Conservation (phyloP, 2,888 invertebrate genomes). For the Drosophila bunnanda region DNA sequence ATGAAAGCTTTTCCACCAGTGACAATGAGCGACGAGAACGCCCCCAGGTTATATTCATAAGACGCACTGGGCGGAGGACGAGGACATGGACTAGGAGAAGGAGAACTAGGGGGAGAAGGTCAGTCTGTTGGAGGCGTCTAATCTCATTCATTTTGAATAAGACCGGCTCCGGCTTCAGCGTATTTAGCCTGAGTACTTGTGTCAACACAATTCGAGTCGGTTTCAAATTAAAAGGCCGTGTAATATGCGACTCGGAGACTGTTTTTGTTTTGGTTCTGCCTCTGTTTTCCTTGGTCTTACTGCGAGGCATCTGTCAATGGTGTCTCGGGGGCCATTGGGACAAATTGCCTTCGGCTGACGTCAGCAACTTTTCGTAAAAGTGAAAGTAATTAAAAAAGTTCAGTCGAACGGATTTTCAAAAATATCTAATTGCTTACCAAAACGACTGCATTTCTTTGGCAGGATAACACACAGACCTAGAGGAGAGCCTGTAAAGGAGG, state of each 20-base stretch:
- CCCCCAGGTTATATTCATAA: slow-evolving; percentile 22
- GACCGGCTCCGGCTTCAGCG: slow-evolving; percentile 25
- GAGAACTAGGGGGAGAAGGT: background rate
- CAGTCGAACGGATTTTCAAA: slow-evolving; percentile 29
- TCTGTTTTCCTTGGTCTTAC: slow-evolving; percentile 16
- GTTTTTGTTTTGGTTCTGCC: slow-evolving; percentile 43
- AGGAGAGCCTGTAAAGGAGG: too few relatives aligned
- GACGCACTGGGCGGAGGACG: background rate
- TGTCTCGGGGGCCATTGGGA: slow-evolving; percentile 23
- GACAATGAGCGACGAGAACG: slow-evolving; percentile 34
- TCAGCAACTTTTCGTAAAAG: slow-evolving; percentile 36
- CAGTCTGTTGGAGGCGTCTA: slow-evolving; percentile 33
- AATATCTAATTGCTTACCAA: slow-evolving; percentile 42
- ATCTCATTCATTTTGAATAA: slow-evolving; percentile 51
- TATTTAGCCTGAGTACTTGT: slow-evolving; percentile 45
- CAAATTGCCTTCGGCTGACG: slow-evolving; percentile 43
- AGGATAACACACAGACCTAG: background rate
- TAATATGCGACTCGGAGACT: slow-evolving; percentile 29
- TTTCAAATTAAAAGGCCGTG: slow-evolving; percentile 39
- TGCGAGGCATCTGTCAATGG: slow-evolving; percentile 39
- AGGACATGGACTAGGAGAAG: background rate
- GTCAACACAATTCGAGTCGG: slow-evolving; percentile 51
- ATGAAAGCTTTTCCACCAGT: slow-evolving; percentile 26
- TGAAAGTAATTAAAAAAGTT: slow-evolving; percentile 65
- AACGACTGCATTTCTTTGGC: slow-evolving; percentile 12